A percentile compares a stretch with the other conserved stretches of the same genome.
These are phyloP conservation scores for Coronaproctus castanopsis DNA, from an alignment of 2,888 invertebrate species.

Conservation along the genomic window DNA sequence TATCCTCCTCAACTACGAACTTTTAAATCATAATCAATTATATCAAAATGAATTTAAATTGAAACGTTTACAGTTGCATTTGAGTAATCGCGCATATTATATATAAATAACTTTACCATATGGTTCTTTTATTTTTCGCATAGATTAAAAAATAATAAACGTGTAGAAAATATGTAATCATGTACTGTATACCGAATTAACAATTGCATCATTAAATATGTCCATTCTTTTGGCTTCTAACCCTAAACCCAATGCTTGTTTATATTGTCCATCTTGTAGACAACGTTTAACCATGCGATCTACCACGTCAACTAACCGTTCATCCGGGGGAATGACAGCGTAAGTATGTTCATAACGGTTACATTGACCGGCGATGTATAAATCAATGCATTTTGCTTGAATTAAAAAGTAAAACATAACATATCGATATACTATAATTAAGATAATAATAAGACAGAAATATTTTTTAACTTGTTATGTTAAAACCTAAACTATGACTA, in stretches of 20 bases:
- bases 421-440: background rate
- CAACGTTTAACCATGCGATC: slow-evolving; percentile 95
- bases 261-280: slow-evolving; percentile 79
- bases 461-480: no score
- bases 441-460: slow-evolving; percentile 6
- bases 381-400: slow-evolving; percentile 86
- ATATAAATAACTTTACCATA: no score
- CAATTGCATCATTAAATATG: slow-evolving; percentile 78
- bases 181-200: slow-evolving; percentile 54
- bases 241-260: slow-evolving; percentile 89
- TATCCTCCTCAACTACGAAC: no score
- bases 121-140: no score
- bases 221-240: slow-evolving; percentile 94
- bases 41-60: no score
- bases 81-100: no score
- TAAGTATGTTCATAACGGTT: slow-evolving; percentile 44
- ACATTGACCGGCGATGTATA: slow-evolving; percentile 66
- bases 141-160: no score
- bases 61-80: no score
- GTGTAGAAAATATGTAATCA: no score
- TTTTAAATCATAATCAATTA: no score
- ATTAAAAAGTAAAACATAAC: slow-evolving; percentile 16
- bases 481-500: no score
- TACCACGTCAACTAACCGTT: slow-evolving; percentile 75
- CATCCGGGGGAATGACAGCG: slow-evolving; percentile 45